Percentiles rank a stretch among this genome's conserved stretches.
Evolutionary conservation across 2,113 vertebrate species (phyloP).

Genomic region (Engraulis encrasicolus): DNA sequence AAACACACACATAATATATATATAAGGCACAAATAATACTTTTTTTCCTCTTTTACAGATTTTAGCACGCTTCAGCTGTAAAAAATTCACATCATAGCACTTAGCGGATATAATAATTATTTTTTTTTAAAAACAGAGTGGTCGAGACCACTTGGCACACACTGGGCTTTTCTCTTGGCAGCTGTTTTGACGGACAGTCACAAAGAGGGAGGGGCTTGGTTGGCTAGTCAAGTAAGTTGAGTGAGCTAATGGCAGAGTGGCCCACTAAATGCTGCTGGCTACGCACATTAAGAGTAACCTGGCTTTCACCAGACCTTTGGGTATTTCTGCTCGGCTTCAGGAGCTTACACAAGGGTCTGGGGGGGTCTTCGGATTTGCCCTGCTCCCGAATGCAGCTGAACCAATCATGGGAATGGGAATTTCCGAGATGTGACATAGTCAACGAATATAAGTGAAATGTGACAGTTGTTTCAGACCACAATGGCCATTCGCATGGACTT

Average conservation of each 20-base stretch:
- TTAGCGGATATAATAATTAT: constrained; percentile 67
- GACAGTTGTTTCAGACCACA: no score
- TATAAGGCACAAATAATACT: constrained; percentile 88
- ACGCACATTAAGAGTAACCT: no score
- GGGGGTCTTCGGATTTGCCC: no score
- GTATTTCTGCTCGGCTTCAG: no score
- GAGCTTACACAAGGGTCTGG: no score
- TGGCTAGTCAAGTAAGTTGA: constrained; percentile 2
- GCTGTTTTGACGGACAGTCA: constrained; percentile 79
- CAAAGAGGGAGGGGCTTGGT: constrained; percentile 41
- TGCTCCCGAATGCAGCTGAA: no score
- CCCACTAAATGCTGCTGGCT: neutral
- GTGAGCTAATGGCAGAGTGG: neutral
- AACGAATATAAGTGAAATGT: no score
- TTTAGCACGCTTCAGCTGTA: constrained; percentile 35
- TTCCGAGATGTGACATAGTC: no score
- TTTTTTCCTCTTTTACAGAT: constrained; percentile 68
- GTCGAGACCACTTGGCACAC: neutral
- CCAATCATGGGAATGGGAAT: no score
- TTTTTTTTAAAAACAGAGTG: constrained; percentile 74
- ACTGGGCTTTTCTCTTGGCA: constrained; percentile 60
- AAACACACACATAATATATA: neutral
- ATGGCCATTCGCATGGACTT: no score
- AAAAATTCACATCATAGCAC: constrained; percentile 16
- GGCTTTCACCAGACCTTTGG: no score